Conservation (phyloP, 2,888 invertebrate genomes). For the Ptilodon capucinus region DNA sequence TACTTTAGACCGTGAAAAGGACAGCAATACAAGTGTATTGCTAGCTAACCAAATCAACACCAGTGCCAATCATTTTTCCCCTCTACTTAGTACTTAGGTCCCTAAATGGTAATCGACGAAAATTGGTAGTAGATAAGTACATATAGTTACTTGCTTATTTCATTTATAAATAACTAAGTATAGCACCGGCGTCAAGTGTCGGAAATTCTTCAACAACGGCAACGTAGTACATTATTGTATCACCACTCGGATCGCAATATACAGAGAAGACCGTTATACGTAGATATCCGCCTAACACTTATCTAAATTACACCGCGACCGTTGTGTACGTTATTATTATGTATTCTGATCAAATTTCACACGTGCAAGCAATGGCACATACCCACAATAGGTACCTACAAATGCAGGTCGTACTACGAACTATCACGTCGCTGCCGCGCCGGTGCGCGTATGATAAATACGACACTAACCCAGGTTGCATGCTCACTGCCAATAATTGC, state of each 20-base stretch:
- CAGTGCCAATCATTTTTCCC: no score
- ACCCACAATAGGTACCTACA: constrained; percentile 12
- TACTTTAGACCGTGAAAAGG: no score
- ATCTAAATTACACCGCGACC: constrained; percentile 40
- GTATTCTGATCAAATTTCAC: constrained; percentile 65
- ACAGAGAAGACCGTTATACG: constrained; percentile 22
- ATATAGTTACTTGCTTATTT: no score
- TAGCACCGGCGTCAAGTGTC: not conserved
- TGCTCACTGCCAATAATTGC: constrained; percentile 38
- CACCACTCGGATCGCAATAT: constrained; percentile 20
- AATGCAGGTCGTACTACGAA: constrained; percentile 42
- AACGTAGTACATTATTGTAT: constrained; percentile 2
- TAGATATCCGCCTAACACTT: constrained; percentile 24
- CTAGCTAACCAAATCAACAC: no score
- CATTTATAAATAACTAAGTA: not conserved
- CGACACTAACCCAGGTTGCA: constrained; percentile 30
- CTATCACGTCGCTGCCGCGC: constrained; percentile 38
- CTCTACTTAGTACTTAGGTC: no score
- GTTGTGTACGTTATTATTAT: constrained; percentile 49
- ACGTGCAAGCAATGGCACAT: constrained; percentile 48
- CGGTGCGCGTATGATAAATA: constrained; percentile 30
- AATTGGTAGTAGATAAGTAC: no score
- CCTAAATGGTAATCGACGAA: no score
- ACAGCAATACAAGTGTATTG: no score
- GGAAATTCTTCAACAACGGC: not conserved